These are phyloP conservation scores for Drosophila antonietae DNA, from an alignment of 2,888 invertebrate genomes.

Conservation along the genomic window DNA sequence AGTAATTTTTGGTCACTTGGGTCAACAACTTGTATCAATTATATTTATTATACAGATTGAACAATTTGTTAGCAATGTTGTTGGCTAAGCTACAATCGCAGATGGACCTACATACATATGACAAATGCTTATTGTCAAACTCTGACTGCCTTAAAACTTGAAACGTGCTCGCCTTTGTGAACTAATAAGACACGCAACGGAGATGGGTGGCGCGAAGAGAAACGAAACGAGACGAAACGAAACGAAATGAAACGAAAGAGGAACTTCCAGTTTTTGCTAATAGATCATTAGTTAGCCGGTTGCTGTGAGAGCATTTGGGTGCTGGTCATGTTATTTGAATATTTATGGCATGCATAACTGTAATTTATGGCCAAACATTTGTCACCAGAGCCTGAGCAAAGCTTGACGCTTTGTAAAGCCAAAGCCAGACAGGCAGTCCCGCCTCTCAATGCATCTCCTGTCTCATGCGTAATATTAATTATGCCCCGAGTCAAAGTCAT, in stretches of 20 bases:
- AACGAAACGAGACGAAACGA: constrained; percentile 1
- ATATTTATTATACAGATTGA: constrained; percentile 45
- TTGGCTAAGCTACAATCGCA: constrained; percentile 30
- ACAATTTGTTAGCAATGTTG: constrained; percentile 60
- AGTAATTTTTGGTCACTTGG: constrained; percentile 27
- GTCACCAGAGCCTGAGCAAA: constrained; percentile 57
- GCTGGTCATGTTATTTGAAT: constrained; percentile 71
- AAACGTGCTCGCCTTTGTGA: constrained; percentile 65
- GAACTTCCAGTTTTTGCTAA: constrained; percentile 57
- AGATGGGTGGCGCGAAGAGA: constrained; percentile 41
- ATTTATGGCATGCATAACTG: constrained; percentile 82
- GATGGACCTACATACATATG: constrained; percentile 20
- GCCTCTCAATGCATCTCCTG: constrained; percentile 10
- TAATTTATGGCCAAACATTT: constrained; percentile 82
- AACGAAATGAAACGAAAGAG: constrained; percentile 24
- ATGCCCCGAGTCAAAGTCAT: constrained; percentile 26
- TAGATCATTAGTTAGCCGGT: constrained; percentile 79
- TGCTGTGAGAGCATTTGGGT: constrained; percentile 57
- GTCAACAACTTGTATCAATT: constrained; percentile 60
- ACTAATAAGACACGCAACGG: constrained; percentile 71
- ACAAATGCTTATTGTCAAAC: constrained; percentile 55
- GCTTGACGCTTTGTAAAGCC: constrained; percentile 28
- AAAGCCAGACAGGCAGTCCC: constrained; percentile 9
- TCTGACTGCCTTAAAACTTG: constrained; percentile 69
- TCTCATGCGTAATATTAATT: constrained; percentile 68